phyloP scores from a whole-genome alignment of 2,888 invertebrate species.

The Watsonalla cultraria region DNA sequence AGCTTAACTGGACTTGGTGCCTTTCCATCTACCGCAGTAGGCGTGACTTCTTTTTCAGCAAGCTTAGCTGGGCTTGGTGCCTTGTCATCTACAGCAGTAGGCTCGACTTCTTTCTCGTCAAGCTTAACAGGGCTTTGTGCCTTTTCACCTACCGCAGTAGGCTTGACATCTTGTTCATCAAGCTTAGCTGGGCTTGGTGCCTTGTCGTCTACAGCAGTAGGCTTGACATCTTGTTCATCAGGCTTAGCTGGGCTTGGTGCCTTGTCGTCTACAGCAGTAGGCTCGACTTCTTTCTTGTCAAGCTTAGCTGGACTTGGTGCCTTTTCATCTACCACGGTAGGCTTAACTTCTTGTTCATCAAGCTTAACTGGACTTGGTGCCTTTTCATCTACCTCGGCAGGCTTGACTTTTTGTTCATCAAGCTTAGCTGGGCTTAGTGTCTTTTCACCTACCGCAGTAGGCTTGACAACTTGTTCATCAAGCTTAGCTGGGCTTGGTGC shows the following conservation, averaged over 20 bases:
- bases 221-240: not conserved
- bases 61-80: not conserved
- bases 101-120: conserved; percentile 4
- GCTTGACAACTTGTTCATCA: conserved; percentile 1
- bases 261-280: conserved; percentile 4
- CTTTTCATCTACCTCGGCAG: not conserved
- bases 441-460: not conserved
- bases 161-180: not conserved
- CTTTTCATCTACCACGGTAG: not conserved
- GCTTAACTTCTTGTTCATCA: conserved; percentile 3
- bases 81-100: not conserved
- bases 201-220: not conserved
- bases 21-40: not conserved
- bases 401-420: not conserved
- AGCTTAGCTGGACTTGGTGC: not conserved
- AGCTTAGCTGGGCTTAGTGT: conserved; percentile 3
- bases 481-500: not conserved
- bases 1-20: conserved; percentile 1
- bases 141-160: not conserved
- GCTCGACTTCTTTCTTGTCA: too few relatives aligned
- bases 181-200: not conserved
- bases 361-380: conserved; percentile 2
- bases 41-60: not conserved
- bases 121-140: not conserved
- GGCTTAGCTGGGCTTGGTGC: conserved; percentile 2